These are phyloP conservation scores for Capromys pilorides DNA, from an alignment of 2,797 vertebrate species.

Conservation along the genomic window DNA sequence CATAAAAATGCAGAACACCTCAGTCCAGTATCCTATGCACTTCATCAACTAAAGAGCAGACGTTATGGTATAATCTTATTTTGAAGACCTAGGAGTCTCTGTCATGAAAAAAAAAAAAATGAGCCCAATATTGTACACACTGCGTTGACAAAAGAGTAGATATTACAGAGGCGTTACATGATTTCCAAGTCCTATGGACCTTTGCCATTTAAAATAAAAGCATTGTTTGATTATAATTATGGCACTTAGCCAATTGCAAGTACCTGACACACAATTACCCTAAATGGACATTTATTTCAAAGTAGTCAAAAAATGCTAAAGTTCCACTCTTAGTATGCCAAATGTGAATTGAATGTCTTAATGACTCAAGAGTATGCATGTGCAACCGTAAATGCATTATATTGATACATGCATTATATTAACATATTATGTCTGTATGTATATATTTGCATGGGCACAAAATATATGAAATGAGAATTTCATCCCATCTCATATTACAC, in stretches of 20 bases:
- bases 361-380: neutral
- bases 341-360: neutral
- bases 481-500: neutral
- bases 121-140: too few species aligned
- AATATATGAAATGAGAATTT: neutral
- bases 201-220: neutral
- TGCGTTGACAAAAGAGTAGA: neutral
- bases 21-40: rapidly evolving
- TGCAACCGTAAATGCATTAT: neutral
- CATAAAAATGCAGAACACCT: neutral
- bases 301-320: neutral
- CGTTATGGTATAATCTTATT: neutral
- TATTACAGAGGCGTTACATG: neutral
- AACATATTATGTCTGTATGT: neutral
- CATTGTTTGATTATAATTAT: neutral
- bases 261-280: neutral
- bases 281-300: neutral
- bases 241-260: neutral
- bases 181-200: neutral
- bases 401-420: neutral
- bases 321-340: neutral
- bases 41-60: neutral
- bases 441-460: neutral
- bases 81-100: neutral
- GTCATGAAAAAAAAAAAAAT: neutral